Conservation (phyloP, 1,140 invertebrate genomes). For the Sipha flava region DNA sequence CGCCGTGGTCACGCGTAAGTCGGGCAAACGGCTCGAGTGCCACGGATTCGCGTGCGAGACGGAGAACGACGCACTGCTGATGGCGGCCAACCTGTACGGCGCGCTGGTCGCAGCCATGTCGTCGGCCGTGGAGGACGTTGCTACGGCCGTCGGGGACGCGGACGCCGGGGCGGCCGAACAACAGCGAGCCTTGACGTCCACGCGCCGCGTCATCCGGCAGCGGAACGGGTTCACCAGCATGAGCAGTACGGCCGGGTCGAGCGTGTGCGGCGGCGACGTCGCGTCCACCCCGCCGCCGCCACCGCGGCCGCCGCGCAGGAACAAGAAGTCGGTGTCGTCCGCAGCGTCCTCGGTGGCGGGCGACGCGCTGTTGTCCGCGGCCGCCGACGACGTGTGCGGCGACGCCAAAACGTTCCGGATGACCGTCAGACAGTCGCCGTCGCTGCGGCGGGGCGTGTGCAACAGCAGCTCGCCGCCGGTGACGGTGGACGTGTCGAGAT, state of each 20-base stretch:
- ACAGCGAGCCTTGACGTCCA: not conserved
- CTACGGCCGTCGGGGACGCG: conserved; percentile 27
- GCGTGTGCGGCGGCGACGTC: not conserved
- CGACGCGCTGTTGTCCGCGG: not conserved
- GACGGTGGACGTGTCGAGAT: not conserved
- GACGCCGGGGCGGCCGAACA: conserved; percentile 37
- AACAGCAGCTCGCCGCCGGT: not conserved
- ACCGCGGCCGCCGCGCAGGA: not conserved
- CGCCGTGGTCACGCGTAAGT: conserved; percentile 72
- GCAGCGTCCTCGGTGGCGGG: not conserved
- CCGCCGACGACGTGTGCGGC: not conserved
- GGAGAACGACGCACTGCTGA: conserved; percentile 79
- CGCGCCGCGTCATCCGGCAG: not conserved
- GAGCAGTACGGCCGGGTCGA: conserved; percentile 14
- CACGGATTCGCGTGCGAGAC: conserved; percentile 82
- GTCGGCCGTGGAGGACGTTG: conserved; percentile 41
- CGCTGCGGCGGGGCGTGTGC: not conserved
- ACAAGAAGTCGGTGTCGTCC: not conserved
- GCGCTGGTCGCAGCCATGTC: conserved; percentile 64
- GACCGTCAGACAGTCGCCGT: not conserved
- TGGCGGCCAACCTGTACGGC: conserved; percentile 80
- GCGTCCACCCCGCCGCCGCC: not conserved
- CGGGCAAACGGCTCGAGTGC: conserved; percentile 64
- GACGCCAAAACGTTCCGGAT: not conserved
- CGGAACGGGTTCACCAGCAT: conserved; percentile 4